A percentile compares a stretch with the other conserved stretches of the same genome.
These are phyloP conservation scores for Macquaria ambigua DNA, from an alignment of 2,113 vertebrate genomes.

Conservation along the genomic window DNA sequence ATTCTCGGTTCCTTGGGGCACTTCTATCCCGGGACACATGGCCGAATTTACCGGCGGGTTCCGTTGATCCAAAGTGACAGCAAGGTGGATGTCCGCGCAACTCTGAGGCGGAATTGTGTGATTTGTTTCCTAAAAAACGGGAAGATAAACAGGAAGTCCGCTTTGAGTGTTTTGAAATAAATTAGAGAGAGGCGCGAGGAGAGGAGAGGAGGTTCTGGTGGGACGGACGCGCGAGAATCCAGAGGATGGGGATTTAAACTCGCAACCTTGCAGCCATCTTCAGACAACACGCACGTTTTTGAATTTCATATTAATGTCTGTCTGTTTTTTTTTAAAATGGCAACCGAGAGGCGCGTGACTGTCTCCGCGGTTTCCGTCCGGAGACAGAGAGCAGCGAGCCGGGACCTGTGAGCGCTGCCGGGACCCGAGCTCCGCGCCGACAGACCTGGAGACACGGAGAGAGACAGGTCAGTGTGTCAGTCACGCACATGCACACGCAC, in stretches of 20 bases:
- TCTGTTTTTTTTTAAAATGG: slow-evolving; percentile 11
- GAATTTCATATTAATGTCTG: neutral
- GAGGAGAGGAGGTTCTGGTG: neutral
- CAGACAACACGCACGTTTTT: neutral
- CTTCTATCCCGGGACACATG: neutral
- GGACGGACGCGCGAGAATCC: neutral
- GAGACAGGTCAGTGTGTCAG: slow-evolving; percentile 51
- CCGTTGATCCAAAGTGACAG: slow-evolving; percentile 1
- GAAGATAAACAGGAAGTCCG: neutral
- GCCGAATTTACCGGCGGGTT: neutral
- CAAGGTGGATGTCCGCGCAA: neutral
- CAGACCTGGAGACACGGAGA: neutral
- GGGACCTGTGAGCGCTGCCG: neutral
- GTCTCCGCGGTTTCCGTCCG: neutral
- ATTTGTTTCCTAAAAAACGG: neutral
- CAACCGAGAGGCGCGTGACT: neutral
- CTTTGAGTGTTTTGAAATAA: no score
- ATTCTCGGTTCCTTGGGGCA: neutral
- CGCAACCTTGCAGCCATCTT: neutral
- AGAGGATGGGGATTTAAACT: slow-evolving; percentile 40
- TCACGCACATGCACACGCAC: neutral
- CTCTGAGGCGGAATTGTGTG: neutral
- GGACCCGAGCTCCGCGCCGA: slow-evolving; percentile 4
- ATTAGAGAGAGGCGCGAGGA: neutral
- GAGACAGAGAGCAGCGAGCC: neutral